phyloP scores from a whole-genome alignment of 1,140 invertebrate genomes.

The Cydia strobilella region DNA sequence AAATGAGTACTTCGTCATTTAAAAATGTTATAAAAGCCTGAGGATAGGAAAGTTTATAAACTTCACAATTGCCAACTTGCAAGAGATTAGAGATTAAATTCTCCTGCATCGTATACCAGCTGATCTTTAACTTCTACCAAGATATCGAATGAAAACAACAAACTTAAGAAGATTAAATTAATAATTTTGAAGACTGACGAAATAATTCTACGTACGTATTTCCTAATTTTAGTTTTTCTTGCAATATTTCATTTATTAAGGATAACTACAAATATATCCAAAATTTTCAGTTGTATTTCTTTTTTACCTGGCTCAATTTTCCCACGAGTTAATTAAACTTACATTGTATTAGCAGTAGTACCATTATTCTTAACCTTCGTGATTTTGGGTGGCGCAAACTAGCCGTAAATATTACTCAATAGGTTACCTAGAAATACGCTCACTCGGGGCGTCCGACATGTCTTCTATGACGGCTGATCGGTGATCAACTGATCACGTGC shows the following conservation, averaged over 20 bases:
- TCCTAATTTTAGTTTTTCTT: neutral
- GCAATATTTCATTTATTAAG: neutral
- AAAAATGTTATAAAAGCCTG: slow-evolving; percentile 17
- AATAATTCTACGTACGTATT: neutral
- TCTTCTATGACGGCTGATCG: too few species aligned
- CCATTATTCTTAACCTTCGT: too few species aligned
- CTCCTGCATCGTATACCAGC: slow-evolving; percentile 40
- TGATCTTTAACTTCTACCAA: slow-evolving; percentile 25
- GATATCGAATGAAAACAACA: slow-evolving; percentile 11
- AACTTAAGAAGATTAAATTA: slow-evolving; percentile 17
- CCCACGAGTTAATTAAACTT: too few species aligned
- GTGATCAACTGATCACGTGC: too few species aligned
- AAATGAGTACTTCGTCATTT: slow-evolving; percentile 22
- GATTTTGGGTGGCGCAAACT: too few species aligned
- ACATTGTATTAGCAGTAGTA: too few species aligned
- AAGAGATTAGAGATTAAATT: slow-evolving; percentile 48
- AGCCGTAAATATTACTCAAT: too few species aligned
- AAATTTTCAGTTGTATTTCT: too few species aligned
- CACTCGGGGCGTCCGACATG: too few species aligned
- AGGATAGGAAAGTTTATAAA: slow-evolving; percentile 44
- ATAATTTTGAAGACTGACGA: slow-evolving; percentile 1
- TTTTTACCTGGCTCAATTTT: too few species aligned
- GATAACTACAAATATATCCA: neutral
- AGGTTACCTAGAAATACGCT: too few species aligned
- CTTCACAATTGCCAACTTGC: slow-evolving; percentile 43